Evolutionary conservation across 2,888 invertebrate genomes (phyloP).

Genomic region (Eucera pruinosa): DNA sequence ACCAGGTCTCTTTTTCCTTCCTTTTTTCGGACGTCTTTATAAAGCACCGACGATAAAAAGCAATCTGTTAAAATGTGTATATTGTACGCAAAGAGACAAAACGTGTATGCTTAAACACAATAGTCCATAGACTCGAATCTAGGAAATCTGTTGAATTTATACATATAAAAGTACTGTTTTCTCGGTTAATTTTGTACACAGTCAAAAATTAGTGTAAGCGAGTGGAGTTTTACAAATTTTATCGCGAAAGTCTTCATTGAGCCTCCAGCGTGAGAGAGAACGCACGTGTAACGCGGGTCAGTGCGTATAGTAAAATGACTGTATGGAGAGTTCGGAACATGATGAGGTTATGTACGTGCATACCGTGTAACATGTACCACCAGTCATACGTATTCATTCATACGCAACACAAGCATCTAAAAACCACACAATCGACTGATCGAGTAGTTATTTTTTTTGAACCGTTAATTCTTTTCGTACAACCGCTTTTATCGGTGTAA

Average conservation of each 20-base stretch:
- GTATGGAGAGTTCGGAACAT: constrained; percentile 28
- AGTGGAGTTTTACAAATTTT: constrained; percentile 46
- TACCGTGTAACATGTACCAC: constrained; percentile 60
- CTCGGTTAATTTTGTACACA: constrained; percentile 51
- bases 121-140: constrained; percentile 37
- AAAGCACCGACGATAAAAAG: constrained; percentile 51
- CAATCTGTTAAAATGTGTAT: constrained; percentile 29
- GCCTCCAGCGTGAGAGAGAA: constrained; percentile 1
- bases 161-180: constrained; percentile 15
- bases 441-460: constrained; percentile 56
- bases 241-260: constrained; percentile 26
- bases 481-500: constrained; percentile 73
- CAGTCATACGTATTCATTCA: constrained; percentile 66
- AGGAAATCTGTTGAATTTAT: constrained; percentile 23
- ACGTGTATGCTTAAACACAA: constrained; percentile 36
- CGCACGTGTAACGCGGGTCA: constrained; percentile 4
- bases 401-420: constrained; percentile 45
- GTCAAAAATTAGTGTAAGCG: constrained; percentile 36
- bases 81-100: constrained; percentile 23
- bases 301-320: neutral
- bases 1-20: constrained; percentile 58
- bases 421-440: constrained; percentile 67
- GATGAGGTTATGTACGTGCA: constrained; percentile 40
- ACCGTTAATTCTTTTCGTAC: constrained; percentile 58
- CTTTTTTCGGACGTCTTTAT: constrained; percentile 41